Base-by-base conservation (phyloP, 1,140 invertebrate genomes). In the Mizuhopecten yessoensis region DNA sequence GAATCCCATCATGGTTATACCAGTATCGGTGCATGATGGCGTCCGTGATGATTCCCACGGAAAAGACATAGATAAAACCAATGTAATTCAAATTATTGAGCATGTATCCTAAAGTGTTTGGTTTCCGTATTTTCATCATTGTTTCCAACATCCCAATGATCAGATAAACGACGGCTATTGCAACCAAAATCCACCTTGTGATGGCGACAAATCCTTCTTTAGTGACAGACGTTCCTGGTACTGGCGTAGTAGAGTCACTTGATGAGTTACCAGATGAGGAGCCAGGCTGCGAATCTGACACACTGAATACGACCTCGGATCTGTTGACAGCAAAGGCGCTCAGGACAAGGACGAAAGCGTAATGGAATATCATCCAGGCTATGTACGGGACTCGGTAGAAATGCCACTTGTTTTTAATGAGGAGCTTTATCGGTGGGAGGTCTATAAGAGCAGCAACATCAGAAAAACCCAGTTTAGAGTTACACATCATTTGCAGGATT, bases 381-480 rank as follows among this genome's bases (percentile, higher is more conserved):
- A 42, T 86, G 87, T 89, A 93, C 9, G 87, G n/a, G 33, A 36
- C 42, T 33, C 86, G n/a, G 86, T 90, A 90, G 29, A 34, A 86
- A 29, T 45, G 36, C 92, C 92, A 93, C 34, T 93, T 93, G 10
- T 88, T 88, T 33, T 88, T 88, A 33, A 93, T 90, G 42, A 92
- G 88, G 86, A 29, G 33, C 23, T 57, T 33, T 29, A 93, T 57
- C 20, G 92, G 87, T n/a, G 87, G 33, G 9, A 57, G 88, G 87
- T 89, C 39, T 10, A 93, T 42, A n/a, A 93, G 34, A 33, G 86
- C 75, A 36, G 90, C 91, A 23, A 91, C 92, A 5, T 90, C 29
- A 17, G 42, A 23, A 23, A 89, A 34, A n/a, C 86, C 17, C n/a
- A 29, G 57, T 11, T 29, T 9, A 15, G 86, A 90, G 39, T 87